A percentile compares a stretch with the other conserved stretches of the same genome.
These are phyloP conservation scores for Cryptophagus acutangulus DNA, from an alignment of 2,888 invertebrate species.

Conservation along the genomic window DNA sequence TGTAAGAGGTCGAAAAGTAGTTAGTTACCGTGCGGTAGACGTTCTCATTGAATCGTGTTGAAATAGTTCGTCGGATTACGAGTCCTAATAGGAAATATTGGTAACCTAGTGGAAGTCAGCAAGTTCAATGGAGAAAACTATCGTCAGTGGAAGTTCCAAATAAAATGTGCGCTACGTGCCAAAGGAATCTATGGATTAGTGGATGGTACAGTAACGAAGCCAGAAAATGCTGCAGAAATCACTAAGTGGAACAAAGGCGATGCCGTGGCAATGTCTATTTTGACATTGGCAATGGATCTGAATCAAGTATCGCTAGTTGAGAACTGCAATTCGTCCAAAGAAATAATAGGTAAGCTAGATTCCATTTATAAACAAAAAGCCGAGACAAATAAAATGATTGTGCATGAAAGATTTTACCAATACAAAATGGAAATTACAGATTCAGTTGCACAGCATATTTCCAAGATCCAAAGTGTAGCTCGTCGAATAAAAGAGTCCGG, in stretches of 20 bases:
- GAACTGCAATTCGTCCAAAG: constrained; percentile 25
- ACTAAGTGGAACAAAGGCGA: constrained; percentile 24
- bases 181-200: constrained; percentile 19
- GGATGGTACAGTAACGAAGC: neutral
- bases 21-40: too few species aligned
- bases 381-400: constrained; percentile 28
- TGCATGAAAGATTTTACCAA: constrained; percentile 26
- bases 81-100: too few species aligned
- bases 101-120: too few species aligned
- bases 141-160: constrained; percentile 22
- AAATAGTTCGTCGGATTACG: too few species aligned
- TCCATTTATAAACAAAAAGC: constrained; percentile 22
- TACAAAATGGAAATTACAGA: constrained; percentile 27
- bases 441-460: constrained; percentile 29
- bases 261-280: constrained; percentile 23
- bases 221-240: neutral
- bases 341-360: constrained; percentile 25
- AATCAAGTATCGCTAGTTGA: constrained; percentile 27
- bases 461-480: constrained; percentile 32
- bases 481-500: constrained; percentile 22
- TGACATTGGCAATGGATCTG: constrained; percentile 18
- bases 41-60: too few species aligned
- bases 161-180: constrained; percentile 18
- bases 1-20: too few species aligned
- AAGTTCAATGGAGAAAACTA: constrained; percentile 20